phyloP scores from a whole-genome alignment of 2,888 invertebrate species.

The Bombylius discolor region DNA sequence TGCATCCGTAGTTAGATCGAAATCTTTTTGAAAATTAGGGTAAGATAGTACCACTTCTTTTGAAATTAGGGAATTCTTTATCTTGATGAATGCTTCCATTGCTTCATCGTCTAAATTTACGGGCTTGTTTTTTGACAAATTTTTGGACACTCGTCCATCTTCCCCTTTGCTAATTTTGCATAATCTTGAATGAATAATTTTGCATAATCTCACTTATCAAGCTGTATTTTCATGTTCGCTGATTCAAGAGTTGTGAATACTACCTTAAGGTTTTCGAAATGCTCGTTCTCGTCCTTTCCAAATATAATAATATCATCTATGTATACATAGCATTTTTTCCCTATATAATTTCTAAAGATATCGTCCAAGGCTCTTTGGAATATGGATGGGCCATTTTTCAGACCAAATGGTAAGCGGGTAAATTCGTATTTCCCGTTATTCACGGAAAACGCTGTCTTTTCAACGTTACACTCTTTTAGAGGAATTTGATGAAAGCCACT shows the following conservation, averaged over 20 bases:
- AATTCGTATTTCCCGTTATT: constrained; percentile 11
- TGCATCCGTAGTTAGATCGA: constrained; percentile 22
- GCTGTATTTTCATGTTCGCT: neutral
- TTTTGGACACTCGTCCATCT: constrained; percentile 4
- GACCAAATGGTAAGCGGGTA: constrained; percentile 8
- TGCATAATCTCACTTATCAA: constrained; percentile 4
- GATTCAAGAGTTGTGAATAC: constrained; percentile 8
- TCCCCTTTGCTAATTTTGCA: constrained; percentile 2
- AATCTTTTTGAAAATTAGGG: constrained; percentile 7
- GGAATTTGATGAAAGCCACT: constrained; percentile 10
- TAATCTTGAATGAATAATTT: constrained; percentile 4
- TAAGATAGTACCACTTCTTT: constrained; percentile 13
- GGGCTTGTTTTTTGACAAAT: neutral
- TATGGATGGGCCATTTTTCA: constrained; percentile 11
- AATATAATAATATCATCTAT: neutral
- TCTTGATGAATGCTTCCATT: constrained; percentile 6
- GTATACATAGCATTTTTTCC: neutral
- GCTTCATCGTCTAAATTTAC: constrained; percentile 3
- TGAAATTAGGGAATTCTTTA: constrained; percentile 8
- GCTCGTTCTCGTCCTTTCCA: neutral
- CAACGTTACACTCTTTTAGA: constrained; percentile 5
- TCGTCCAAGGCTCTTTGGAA: constrained; percentile 13
- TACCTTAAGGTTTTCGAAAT: neutral
- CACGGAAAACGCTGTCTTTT: constrained; percentile 10
- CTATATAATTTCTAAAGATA: constrained; percentile 8